phyloP scores from a whole-genome alignment of 1,140 invertebrate species.

The Trigoniulus corallinus region DNA sequence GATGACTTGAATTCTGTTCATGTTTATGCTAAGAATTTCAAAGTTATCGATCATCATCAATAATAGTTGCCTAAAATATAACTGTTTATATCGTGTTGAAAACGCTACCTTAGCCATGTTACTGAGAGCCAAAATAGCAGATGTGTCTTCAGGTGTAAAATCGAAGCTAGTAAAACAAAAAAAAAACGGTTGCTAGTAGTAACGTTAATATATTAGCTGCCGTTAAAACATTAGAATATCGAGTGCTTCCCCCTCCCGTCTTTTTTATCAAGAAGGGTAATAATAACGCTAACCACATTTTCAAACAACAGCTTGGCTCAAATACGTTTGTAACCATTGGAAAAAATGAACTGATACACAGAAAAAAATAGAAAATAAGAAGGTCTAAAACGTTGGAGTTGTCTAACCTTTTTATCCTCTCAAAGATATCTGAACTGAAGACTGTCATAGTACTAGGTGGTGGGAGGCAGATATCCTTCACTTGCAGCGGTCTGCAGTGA shows the following conservation, averaged over 20 bases:
- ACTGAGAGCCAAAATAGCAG: conserved; percentile 21
- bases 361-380: no score
- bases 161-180: conserved; percentile 23
- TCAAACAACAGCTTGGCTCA: no score
- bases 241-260: no score
- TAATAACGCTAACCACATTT: no score
- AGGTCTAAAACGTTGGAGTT: background rate
- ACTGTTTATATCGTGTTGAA: background rate
- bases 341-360: no score
- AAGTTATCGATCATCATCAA: background rate
- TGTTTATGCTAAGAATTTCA: background rate
- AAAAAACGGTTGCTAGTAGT: conserved; percentile 3
- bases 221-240: background rate
- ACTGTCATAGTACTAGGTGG: conserved; percentile 22
- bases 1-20: background rate
- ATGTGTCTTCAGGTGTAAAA: conserved; percentile 21
- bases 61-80: background rate
- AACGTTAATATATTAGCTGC: background rate
- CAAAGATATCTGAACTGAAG: conserved; percentile 19
- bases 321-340: no score
- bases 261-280: no score
- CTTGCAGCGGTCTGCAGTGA: conserved; percentile 23
- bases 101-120: conserved; percentile 22
- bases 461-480: conserved; percentile 26
- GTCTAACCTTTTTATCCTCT: conserved; percentile 20